phyloP scores from a whole-genome alignment of 1,140 invertebrate species.

The Halictus rubicundus region DNA sequence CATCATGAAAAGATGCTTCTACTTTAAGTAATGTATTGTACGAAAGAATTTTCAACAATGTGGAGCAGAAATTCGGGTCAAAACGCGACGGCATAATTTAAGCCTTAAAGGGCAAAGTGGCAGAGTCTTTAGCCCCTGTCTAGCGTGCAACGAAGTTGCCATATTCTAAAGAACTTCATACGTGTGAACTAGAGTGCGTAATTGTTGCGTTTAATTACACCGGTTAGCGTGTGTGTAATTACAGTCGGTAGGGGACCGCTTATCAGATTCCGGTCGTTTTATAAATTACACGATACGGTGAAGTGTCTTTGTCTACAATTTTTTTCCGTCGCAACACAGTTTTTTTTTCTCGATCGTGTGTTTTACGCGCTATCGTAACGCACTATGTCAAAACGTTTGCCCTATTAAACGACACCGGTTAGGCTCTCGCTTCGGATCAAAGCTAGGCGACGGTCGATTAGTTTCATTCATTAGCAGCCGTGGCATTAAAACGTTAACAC shows the following conservation, averaged over 20 bases:
- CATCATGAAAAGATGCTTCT: too few species aligned
- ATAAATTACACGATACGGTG: not conserved
- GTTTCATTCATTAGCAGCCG: conserved; percentile 11
- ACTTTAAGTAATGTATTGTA: too few species aligned
- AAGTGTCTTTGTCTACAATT: not conserved
- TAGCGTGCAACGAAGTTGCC: too few species aligned
- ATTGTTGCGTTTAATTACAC: not conserved
- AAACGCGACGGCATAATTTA: too few species aligned
- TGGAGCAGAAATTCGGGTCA: too few species aligned
- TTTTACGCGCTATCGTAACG: not conserved
- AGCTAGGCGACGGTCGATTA: not conserved
- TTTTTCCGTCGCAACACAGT: not conserved
- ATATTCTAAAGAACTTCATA: not conserved
- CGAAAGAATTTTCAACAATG: too few species aligned
- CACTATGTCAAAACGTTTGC: not conserved
- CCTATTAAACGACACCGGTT: not conserved
- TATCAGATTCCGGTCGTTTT: not conserved
- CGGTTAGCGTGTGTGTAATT: not conserved
- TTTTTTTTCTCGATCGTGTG: too few species aligned
- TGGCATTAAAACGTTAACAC: conserved; percentile 16
- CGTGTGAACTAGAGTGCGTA: not conserved
- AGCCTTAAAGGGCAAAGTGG: too few species aligned
- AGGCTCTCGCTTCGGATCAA: too few species aligned
- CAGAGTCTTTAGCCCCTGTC: too few species aligned
- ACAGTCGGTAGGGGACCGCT: not conserved